Percentiles rank a stretch among this genome's conserved stretches.
Evolutionary conservation across 2,797 vertebrate genomes (phyloP).

Genomic region (Hybognathus amarus): DNA sequence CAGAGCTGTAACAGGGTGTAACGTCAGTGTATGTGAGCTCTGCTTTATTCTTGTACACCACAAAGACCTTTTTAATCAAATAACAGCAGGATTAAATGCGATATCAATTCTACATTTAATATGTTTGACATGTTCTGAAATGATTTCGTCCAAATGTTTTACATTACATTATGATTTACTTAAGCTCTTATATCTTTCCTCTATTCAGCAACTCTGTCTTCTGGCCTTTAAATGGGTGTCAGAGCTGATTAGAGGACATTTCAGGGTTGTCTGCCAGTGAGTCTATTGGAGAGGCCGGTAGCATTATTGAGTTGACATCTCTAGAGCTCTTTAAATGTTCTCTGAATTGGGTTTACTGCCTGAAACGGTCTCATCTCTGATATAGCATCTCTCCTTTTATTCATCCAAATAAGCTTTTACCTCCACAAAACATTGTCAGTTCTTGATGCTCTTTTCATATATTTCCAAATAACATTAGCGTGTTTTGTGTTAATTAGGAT

Average conservation of each 20-base stretch:
- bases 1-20: neutral
- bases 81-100: slow-evolving; percentile 1
- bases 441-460: slow-evolving; percentile 18
- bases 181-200: slow-evolving; percentile 26
- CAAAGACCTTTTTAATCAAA: slow-evolving; percentile 7
- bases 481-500: neutral
- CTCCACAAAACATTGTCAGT: slow-evolving; percentile 6
- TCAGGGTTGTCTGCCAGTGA: slow-evolving; percentile 53
- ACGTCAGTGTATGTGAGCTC: neutral
- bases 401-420: slow-evolving; percentile 33
- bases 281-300: slow-evolving; percentile 50
- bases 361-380: slow-evolving; percentile 28
- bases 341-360: slow-evolving; percentile 50
- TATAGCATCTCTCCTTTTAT: slow-evolving; percentile 1
- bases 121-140: slow-evolving; percentile 3
- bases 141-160: neutral
- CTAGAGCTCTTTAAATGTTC: slow-evolving; percentile 51
- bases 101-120: slow-evolving; percentile 2
- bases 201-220: slow-evolving; percentile 28
- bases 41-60: slow-evolving; percentile 1
- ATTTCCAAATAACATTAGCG: neutral
- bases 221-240: slow-evolving; percentile 55
- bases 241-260: slow-evolving; percentile 53
- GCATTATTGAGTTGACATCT: slow-evolving; percentile 61
- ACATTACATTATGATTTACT: neutral